Conservation (phyloP, 2,113 vertebrate species). For the Bos javanicus region DNA sequence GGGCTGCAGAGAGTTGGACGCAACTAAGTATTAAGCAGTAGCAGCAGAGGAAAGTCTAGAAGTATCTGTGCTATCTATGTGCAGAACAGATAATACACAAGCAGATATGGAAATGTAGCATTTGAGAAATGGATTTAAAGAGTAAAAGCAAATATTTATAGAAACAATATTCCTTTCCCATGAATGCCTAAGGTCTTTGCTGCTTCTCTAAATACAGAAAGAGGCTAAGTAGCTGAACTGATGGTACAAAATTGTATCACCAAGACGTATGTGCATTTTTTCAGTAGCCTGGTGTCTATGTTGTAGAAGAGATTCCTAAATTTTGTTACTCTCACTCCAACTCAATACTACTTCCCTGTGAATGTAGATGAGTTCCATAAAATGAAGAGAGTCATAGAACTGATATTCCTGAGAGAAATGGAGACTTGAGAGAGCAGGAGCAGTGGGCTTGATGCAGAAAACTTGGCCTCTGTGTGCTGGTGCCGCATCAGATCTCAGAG, state of each 20-base stretch:
- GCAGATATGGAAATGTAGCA: not conserved
- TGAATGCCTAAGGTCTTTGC: not conserved
- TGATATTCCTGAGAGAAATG: not conserved
- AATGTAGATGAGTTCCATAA: not conserved
- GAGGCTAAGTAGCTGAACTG: not conserved
- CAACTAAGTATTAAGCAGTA: not conserved
- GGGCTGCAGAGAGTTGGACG: not conserved
- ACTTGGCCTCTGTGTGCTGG: not conserved
- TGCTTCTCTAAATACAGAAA: not conserved
- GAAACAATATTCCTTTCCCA: not conserved
- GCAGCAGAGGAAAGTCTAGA: not conserved
- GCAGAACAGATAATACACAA: not conserved
- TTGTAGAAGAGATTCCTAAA: not conserved
- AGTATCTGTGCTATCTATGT: not conserved
- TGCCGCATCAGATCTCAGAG: not conserved
- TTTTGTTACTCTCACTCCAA: not conserved
- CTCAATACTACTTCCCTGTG: not conserved
- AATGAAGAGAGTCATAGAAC: not conserved
- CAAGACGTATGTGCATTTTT: not conserved
- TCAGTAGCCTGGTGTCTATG: not conserved
- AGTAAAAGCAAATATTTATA: not conserved
- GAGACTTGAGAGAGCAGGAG: not conserved
- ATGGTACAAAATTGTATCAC: not conserved
- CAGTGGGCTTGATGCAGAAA: not conserved
- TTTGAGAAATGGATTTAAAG: not conserved